These are phyloP conservation scores for Actinia equina DNA, from an alignment of 64 coral and sea anemone genomes.

Conservation along the genomic window DNA sequence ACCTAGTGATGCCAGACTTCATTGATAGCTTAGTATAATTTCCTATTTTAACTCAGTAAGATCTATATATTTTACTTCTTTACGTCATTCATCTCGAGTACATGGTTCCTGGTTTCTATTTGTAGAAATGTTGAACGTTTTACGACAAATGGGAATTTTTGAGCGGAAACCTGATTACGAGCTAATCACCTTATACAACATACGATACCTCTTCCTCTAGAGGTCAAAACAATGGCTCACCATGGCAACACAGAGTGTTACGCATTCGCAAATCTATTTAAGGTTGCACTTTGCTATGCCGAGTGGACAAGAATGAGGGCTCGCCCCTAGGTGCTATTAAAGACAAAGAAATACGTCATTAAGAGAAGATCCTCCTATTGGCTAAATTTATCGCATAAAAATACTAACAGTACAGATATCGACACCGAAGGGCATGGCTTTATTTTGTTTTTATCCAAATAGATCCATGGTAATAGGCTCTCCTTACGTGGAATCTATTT, in stretches of 20 bases:
- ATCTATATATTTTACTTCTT: too few relatives aligned
- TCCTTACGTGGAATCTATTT: background rate
- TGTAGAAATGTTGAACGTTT: too few relatives aligned
- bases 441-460: background rate
- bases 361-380: background rate
- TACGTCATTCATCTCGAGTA: too few relatives aligned
- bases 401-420: background rate
- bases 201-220: background rate
- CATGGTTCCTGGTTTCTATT: too few relatives aligned
- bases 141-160: too few relatives aligned
- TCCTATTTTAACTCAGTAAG: too few relatives aligned
- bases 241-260: background rate
- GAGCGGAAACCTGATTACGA: background rate
- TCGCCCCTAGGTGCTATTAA: background rate
- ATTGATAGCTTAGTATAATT: too few relatives aligned
- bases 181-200: background rate
- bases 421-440: background rate
- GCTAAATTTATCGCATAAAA: background rate
- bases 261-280: background rate
- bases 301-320: background rate
- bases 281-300: background rate
- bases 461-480: background rate
- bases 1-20: too few relatives aligned
- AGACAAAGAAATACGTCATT: background rate
- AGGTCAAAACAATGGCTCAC: background rate